Evolutionary conservation across 2,113 vertebrate species (phyloP).

Genomic region (Suricata suricatta): DNA sequence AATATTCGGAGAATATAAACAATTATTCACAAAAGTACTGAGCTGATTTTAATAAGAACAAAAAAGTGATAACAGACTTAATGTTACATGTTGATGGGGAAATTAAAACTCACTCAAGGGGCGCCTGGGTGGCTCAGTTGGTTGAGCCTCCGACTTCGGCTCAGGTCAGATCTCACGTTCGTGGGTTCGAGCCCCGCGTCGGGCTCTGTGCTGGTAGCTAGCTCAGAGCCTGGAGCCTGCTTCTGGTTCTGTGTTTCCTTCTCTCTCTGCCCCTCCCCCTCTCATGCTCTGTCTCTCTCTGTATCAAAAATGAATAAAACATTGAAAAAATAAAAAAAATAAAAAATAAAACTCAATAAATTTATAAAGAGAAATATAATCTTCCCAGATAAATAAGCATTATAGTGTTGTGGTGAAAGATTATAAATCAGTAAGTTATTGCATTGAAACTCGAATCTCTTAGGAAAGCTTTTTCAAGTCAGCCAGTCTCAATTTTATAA

Average conservation of each 20-base stretch:
- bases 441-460: constrained; percentile 1
- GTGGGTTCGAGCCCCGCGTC: too few species aligned
- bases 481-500: constrained; percentile 26
- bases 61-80: neutral
- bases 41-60: neutral
- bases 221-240: too few species aligned
- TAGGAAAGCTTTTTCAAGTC: neutral
- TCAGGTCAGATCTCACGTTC: too few species aligned
- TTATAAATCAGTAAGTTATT: neutral
- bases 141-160: too few species aligned
- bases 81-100: neutral
- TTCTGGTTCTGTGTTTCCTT: too few species aligned
- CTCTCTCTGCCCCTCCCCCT: too few species aligned
- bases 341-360: neutral
- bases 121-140: too few species aligned
- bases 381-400: neutral
- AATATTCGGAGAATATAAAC: neutral
- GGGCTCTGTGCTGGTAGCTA: too few species aligned
- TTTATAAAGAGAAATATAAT: neutral
- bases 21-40: neutral
- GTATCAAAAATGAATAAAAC: too few species aligned
- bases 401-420: neutral
- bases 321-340: too few species aligned
- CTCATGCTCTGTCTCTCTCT: too few species aligned
- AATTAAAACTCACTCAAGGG: neutral